Evolutionary conservation across 2,797 vertebrate species (phyloP).

Genomic region (Bucorvus abyssinicus): DNA sequence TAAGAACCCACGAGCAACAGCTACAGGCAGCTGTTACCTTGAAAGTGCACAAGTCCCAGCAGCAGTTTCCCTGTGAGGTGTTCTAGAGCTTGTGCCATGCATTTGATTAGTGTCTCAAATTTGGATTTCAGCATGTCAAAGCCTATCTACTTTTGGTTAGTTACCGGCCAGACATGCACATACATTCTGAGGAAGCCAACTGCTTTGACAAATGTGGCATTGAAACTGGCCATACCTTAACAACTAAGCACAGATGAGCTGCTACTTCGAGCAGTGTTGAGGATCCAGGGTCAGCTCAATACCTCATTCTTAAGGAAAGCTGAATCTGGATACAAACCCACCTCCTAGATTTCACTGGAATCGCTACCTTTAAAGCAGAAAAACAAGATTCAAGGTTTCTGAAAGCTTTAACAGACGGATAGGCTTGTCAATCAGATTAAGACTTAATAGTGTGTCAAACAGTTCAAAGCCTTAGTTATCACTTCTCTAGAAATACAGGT

Average conservation of each 20-base stretch:
- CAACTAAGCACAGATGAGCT: slow-evolving; percentile 3
- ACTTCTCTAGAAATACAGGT: not conserved
- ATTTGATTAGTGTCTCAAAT: not conserved
- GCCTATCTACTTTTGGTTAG: not conserved
- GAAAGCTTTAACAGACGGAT: not conserved
- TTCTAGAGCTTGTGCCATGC: not conserved
- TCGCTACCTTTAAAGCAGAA: slow-evolving; percentile 25
- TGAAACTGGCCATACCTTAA: slow-evolving; percentile 27
- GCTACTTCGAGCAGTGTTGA: slow-evolving; percentile 39
- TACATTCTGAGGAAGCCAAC: slow-evolving; percentile 33
- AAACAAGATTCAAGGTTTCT: slow-evolving; percentile 33
- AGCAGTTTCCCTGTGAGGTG: not conserved
- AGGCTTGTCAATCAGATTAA: not conserved
- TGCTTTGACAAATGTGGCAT: slow-evolving; percentile 29
- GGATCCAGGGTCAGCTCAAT: slow-evolving; percentile 23
- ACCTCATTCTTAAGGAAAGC: slow-evolving; percentile 42
- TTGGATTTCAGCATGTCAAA: slow-evolving; percentile 47
- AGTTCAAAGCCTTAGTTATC: not conserved
- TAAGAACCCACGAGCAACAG: not conserved
- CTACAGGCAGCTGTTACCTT: not conserved
- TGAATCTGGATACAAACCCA: slow-evolving; percentile 32
- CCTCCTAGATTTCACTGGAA: slow-evolving; percentile 37
- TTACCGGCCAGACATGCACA: not conserved
- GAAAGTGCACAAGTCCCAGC: not conserved
- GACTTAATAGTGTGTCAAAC: not conserved